These are phyloP conservation scores for Aplocera efformata DNA, from an alignment of 2,888 invertebrate species.

Conservation along the genomic window DNA sequence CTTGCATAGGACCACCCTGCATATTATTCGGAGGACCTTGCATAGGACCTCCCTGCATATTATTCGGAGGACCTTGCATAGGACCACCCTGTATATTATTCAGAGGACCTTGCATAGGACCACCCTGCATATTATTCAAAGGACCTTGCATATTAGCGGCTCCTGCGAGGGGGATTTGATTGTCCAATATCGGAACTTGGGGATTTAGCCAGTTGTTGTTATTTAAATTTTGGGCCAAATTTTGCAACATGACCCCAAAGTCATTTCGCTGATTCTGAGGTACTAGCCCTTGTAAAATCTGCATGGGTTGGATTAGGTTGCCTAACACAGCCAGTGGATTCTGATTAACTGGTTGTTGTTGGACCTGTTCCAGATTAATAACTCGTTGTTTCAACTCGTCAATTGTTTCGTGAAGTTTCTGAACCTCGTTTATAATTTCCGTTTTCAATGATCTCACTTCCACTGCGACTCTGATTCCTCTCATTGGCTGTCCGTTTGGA, in stretches of 20 bases:
- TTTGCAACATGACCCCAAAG: neutral
- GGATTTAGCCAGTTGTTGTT: too few relatives aligned
- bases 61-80: neutral
- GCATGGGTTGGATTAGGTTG: constrained; percentile 8
- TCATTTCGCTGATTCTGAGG: constrained; percentile 8
- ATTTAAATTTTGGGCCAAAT: constrained; percentile 4
- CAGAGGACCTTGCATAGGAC: neutral
- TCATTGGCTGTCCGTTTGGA: constrained; percentile 76
- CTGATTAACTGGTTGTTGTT: neutral
- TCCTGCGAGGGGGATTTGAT: neutral
- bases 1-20: too few relatives aligned
- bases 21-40: neutral
- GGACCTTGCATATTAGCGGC: constrained; percentile 1
- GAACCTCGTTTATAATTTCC: constrained; percentile 19
- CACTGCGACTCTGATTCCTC: constrained; percentile 23
- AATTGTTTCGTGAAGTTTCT: constrained; percentile 7
- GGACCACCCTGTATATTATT: neutral
- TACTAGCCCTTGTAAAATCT: constrained; percentile 7
- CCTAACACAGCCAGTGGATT: constrained; percentile 6
- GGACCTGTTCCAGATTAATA: neutral
- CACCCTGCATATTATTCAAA: neutral
- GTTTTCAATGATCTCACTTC: constrained; percentile 29
- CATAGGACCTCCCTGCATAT: neutral
- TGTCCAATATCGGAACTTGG: neutral
- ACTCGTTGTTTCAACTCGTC: constrained; percentile 4